Evolutionary conservation across 2,113 vertebrate species (phyloP).

Genomic region (Centropus unirufus): DNA sequence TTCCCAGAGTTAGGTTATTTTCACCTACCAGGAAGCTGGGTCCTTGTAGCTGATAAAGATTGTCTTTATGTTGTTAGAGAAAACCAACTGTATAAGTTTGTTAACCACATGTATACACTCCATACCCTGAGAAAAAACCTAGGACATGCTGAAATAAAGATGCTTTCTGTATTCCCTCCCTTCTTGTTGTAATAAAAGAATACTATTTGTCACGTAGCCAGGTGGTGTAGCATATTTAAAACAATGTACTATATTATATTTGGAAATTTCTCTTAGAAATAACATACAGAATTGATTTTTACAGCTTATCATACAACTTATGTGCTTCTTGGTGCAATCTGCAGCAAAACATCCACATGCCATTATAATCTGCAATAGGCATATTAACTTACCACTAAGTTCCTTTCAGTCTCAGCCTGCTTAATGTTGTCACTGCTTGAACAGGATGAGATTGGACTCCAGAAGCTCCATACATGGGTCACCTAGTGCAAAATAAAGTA

Average conservation of each 20-base stretch:
- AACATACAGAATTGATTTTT: neutral
- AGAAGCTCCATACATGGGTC: neutral
- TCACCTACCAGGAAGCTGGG: neutral
- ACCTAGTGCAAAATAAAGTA: neutral
- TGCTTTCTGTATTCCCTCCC: accelerated
- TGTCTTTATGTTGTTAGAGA: neutral
- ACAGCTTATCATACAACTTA: neutral
- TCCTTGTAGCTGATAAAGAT: neutral
- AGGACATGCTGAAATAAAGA: neutral
- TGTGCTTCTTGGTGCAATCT: neutral
- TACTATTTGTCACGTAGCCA: neutral
- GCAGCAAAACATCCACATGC: neutral
- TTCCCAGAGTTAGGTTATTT: neutral
- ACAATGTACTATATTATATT: neutral
- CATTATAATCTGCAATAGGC: neutral
- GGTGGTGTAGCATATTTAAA: neutral
- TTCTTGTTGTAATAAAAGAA: neutral
- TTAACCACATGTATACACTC: neutral
- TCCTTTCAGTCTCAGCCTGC: neutral
- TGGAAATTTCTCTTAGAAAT: neutral
- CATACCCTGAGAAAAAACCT: neutral
- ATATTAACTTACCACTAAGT: neutral
- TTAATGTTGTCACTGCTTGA: neutral
- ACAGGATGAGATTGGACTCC: neutral
- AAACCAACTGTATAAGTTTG: neutral